Base-by-base conservation (phyloP, 2,113 vertebrate genomes). In the Brachirus orientalis region DNA sequence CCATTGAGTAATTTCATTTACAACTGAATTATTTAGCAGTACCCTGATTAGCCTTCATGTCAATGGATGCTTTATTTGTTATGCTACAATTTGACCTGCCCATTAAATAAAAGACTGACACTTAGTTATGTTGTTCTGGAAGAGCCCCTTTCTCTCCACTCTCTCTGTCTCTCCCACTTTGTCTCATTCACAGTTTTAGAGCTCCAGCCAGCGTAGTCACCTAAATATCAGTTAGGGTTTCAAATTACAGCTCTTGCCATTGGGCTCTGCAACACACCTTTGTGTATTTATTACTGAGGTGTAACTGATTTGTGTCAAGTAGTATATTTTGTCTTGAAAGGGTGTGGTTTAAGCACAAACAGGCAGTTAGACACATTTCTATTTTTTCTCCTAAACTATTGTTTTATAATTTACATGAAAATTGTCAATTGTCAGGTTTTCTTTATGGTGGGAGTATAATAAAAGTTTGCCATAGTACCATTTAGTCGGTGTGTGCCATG, bases 221-320 rank as follows among this genome's bases (percentile, higher is more conserved):
- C 83, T 87, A 89, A 89, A 89, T 83, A 89, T 87, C 83, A 85
- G 87, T 85, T 87, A 84, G 80, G 76, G 87, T 88, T 84, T 90
- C 86, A 83, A 90, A 88, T 89, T 83, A 88, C 90, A 90, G 73
- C 83, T 66, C 18, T 77, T 28, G 72, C 77, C 17, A 22, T 69
- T 64, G 38, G 79, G 75, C 61, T 77, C 75, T 83, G 80, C 38
- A 74, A 86, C 90, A 91, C 90, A 87, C 90, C 89, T 91, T 84
- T 92, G 89, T 91, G 87, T 90, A 58, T 83, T 78, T 62, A 48
- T 72, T 71, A 77, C 81, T 75, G 80, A 89, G 65, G 89, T 86
- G 83, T 81, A 85, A 90, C 82, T 79, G 84, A 87, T 90, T 89
- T 90, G 85, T 84, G 77, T 89, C 78, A 72, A 74, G 70, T 76